Evolutionary conservation across 2,113 vertebrate genomes (phyloP), one percentile per base, ranked within the genome.

Genomic region (Nesoenas mayeri): DNA sequence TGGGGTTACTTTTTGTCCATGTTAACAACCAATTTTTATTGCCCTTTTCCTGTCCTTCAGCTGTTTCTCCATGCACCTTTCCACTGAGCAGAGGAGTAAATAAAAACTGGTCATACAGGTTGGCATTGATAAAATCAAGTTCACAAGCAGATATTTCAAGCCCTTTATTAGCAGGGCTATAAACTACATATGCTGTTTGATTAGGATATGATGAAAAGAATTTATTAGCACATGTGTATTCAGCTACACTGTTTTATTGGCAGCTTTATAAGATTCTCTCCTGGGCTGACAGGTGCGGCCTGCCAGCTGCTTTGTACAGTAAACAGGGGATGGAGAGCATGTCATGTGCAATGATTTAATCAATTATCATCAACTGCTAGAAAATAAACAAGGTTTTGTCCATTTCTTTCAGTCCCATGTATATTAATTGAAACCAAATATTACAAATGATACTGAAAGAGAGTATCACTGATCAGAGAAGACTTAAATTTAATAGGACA

Each of bases 141-240:
- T 93, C 96, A 95, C 93, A 67, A 93, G 81, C 77, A 96, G 94
- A 95, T 82, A 94, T 80, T 90, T 93, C 88, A 95, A 92, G 92
- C 67, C 72, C 70, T 97, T 98, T 95, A 87, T 96, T 95, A 96
- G 88, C 29, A 88, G 56, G 70, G 60, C 90, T 89, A 78, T 97
- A 97, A 97, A 95, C 65, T 91, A 81, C 94, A 94, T 94, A 95
- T 94, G 94, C 79, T 91, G 92, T 97, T 98, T 97, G 97, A 97
- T 98, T 98, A 97, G 96, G 91, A 97, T 97, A 97, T 91, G 98
- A 97, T 98, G 97, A 98, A 98, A 98, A 95, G 91, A 94, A 97
- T 98, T 98, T 97, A 97, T 97, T 97, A 96, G 95, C 96, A 96
- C 96, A 97, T 95, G 96, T 96, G 86, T 95, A 94, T 97, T 95